Conservation (phyloP, 1,140 invertebrate genomes). For the Drosophila tropicalis region DNA sequence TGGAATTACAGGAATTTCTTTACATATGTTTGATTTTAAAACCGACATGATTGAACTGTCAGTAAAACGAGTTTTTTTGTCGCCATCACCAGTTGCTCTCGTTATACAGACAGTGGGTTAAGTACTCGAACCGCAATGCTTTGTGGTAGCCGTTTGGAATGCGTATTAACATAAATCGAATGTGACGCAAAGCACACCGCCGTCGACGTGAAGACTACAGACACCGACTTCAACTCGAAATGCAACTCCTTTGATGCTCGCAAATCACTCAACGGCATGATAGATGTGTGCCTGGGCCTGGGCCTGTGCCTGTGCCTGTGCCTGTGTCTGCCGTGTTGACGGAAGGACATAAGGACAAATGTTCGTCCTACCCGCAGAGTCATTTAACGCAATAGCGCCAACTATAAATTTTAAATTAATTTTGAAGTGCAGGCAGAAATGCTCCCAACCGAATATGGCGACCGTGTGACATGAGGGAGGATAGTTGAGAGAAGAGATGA, state of each 20-base stretch:
- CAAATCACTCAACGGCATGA: conserved; percentile 76
- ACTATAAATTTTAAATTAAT: conserved; percentile 81
- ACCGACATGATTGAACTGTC: background rate
- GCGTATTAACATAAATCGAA: conserved; percentile 77
- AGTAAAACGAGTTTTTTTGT: background rate
- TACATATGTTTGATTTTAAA: background rate
- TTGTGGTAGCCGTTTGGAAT: conserved; percentile 33
- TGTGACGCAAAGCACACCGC: conserved; percentile 39
- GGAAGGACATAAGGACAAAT: conserved; percentile 19
- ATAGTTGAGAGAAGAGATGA: background rate
- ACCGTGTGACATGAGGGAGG: conserved; percentile 41
- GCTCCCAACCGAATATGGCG: conserved; percentile 44
- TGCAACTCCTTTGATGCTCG: conserved; percentile 70
- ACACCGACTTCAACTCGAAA: conserved; percentile 6
- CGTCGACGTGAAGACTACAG: conserved; percentile 4
- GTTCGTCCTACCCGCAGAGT: conserved; percentile 45
- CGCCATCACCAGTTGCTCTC: background rate
- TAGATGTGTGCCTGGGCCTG: conserved; percentile 48
- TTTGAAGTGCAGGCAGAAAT: conserved; percentile 64
- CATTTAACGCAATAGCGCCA: conserved; percentile 78
- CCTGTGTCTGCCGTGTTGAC: background rate
- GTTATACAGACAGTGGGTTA: conserved; percentile 14
- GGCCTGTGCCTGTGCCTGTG: background rate
- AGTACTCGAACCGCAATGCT: conserved; percentile 46
- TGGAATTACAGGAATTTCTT: background rate